Percentiles rank a stretch among this genome's conserved stretches.
phyloP scores from a whole-genome alignment of 2,888 invertebrate genomes.

The Camponotus fellah region DNA sequence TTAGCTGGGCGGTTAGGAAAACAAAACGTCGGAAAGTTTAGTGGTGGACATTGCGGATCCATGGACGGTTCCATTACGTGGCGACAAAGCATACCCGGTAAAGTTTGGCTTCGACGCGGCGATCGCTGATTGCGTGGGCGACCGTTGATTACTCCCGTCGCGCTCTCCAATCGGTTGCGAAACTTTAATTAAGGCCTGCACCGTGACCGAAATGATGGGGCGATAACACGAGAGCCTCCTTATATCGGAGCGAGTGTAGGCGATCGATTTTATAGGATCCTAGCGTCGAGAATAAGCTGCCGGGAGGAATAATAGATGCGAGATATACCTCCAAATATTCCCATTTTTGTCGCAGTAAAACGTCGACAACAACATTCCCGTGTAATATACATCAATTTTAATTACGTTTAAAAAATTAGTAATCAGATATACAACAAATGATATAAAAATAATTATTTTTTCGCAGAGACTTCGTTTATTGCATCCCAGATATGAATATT shows the following conservation, averaged over 20 bases:
- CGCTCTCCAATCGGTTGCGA: constrained; percentile 74
- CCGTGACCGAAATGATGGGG: constrained; percentile 71
- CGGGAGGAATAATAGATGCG: constrained; percentile 22
- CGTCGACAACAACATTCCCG: not conserved
- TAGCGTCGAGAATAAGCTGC: not conserved
- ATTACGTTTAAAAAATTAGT: not conserved
- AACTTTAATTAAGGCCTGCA: constrained; percentile 78
- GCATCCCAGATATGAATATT: not conserved
- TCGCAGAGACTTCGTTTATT: not conserved
- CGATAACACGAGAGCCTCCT: constrained; percentile 66
- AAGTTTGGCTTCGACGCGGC: constrained; percentile 76
- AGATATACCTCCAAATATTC: constrained; percentile 31
- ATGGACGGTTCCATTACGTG: constrained; percentile 67
- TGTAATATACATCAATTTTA: not conserved
- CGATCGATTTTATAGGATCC: constrained; percentile 27
- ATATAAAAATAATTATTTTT: not conserved
- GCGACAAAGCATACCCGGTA: constrained; percentile 66
- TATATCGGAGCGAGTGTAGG: constrained; percentile 37
- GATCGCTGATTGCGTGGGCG: constrained; percentile 76
- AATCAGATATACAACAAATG: not conserved
- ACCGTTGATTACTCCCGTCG: constrained; percentile 75
- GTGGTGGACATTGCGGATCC: constrained; percentile 49
- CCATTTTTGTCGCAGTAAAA: not conserved
- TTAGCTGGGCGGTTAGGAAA: constrained; percentile 21
- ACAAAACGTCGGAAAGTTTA: constrained; percentile 46